Evolutionary conservation across 2,888 invertebrate species (phyloP).

Genomic region (Tenthredo livida): DNA sequence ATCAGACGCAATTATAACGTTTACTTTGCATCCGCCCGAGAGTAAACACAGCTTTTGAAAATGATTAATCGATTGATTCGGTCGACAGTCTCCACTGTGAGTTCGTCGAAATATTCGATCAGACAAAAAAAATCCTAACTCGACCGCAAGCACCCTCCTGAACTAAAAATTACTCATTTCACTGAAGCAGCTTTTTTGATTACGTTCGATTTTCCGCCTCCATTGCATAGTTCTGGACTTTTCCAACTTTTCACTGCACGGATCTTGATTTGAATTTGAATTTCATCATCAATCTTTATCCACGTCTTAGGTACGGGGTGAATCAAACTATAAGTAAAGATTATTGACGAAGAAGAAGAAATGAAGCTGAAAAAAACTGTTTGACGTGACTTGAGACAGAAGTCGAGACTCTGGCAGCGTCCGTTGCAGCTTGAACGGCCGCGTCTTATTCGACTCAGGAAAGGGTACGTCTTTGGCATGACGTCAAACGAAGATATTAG

Average conservation of each 20-base stretch:
- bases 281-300: too few relatives aligned
- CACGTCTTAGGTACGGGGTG: neutral
- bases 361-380: neutral
- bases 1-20: slow-evolving; percentile 60
- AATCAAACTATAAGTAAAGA: neutral
- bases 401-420: slow-evolving; percentile 17
- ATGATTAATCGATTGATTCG: neutral
- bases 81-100: neutral
- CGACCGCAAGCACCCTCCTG: too few relatives aligned
- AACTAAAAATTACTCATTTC: too few relatives aligned
- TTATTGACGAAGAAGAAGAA: neutral
- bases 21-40: slow-evolving; percentile 52
- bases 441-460: slow-evolving; percentile 73
- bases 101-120: neutral
- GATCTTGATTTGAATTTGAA: neutral
- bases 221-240: too few relatives aligned
- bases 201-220: too few relatives aligned
- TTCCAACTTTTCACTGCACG: too few relatives aligned
- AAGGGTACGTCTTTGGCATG: slow-evolving; percentile 76
- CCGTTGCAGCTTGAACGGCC: slow-evolving; percentile 38
- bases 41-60: slow-evolving; percentile 26
- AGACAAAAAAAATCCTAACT: too few relatives aligned
- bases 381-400: slow-evolving; percentile 25
- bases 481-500: slow-evolving; percentile 77
- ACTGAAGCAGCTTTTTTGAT: too few relatives aligned